Percentiles rank a stretch among this genome's conserved stretches.
Evolutionary conservation across 2,888 invertebrate species (phyloP).

Genomic region (Actias luna): DNA sequence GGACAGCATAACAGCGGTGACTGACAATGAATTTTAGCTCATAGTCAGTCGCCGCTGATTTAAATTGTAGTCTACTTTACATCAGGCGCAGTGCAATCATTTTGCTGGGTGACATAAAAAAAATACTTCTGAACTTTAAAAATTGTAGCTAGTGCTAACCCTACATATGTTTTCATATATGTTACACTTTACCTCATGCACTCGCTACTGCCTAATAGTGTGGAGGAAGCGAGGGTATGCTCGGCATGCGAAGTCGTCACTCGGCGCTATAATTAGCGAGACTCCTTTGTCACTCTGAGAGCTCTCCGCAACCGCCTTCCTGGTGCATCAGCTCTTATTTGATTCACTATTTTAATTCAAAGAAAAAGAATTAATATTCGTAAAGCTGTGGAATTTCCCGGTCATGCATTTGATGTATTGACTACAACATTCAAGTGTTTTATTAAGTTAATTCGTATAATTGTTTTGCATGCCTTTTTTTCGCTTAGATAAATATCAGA

Average conservation of each 20-base stretch:
- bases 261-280: conserved; percentile 59
- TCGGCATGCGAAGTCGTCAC: conserved; percentile 53
- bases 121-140: neutral
- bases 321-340: conserved; percentile 32
- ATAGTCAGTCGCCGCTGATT: too few species aligned
- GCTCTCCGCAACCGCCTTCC: conserved; percentile 45
- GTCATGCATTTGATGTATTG: neutral
- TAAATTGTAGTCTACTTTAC: too few species aligned
- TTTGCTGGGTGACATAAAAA: too few species aligned
- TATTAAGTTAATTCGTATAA: neutral
- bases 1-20: too few species aligned
- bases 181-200: conserved; percentile 14
- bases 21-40: too few species aligned
- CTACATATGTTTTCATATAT: conserved; percentile 8
- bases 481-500: neutral
- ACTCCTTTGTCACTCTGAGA: conserved; percentile 49
- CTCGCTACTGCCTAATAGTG: conserved; percentile 22
- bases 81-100: too few species aligned
- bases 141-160: neutral
- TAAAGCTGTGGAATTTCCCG: neutral
- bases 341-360: neutral
- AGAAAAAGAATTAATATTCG: neutral
- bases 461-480: too few species aligned
- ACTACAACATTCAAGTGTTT: neutral
- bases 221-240: conserved; percentile 44